Evolutionary conservation across 2,113 vertebrate genomes (phyloP), one percentile per base, ranked within the genome.

Genomic region (Atlantisia rogersi): DNA sequence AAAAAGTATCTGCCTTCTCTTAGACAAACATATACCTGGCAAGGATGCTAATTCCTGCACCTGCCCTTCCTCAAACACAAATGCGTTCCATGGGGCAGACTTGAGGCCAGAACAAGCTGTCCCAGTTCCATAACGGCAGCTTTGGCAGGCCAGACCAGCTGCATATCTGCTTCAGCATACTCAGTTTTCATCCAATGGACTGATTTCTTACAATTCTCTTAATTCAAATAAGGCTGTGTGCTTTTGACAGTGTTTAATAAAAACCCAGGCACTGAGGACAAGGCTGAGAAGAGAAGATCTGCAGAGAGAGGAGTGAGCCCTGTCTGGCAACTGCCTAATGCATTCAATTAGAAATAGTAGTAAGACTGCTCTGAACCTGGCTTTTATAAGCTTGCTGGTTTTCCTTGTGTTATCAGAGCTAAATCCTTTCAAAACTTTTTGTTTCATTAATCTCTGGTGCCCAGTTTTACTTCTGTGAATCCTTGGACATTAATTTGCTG

Each of bases 311-410:
- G 37, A 12, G 10, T 7, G 14, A 8, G n/a, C 31, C 35, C 40
- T 88, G 37, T 25, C 83, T 37, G 82, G 31, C 67, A 77, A 37
- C 3, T 68, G 37, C 37, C 29, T 69, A 55, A 80, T 50, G 58
- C 60, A 21, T 84, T 74, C 20, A 42, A 53, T 86, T 39, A 82
- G 37, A 92, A 67, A 94, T 77, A 68, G 44, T 15, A 59, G 31
- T 71, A 93, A 89, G 35, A 17, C 79, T 78, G 52, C 8, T 84
- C 89, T 24, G 28, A 55, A 96, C 94, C 93, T 93, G 63, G 58
- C 22, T 83, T 94, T 91, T 91, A 90, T 63, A 84, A 95, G 76
- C 50, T 89, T 58, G 53, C 76, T 85, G 48, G 50, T 93, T 82
- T 86, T 80, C 48, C 26, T 70, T 39, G 79, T 70, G 59, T 82